Base-by-base conservation (phyloP, 2,888 invertebrate species). In the Euproctis similis region DNA sequence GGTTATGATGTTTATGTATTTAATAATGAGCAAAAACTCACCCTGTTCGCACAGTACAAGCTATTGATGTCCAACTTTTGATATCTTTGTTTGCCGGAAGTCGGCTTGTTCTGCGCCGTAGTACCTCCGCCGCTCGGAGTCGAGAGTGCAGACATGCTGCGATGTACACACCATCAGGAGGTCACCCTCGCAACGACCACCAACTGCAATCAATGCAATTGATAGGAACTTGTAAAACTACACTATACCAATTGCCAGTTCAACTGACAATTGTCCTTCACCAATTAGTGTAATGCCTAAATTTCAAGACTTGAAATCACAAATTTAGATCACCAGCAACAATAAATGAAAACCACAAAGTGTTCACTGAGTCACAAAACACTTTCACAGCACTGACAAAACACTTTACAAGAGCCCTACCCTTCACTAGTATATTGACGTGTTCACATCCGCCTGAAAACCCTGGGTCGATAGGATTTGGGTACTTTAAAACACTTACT, bases 61-160 rank as follows among this genome's bases (percentile, higher is more conserved):
- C 90, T 96, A 92, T 97, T 97, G 90, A 97, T 97, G 89, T 97
- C 96, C 88, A 97, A 90, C 77, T 96, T 93, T 86, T 95, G 94
- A 89, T 90, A 97, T 89, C 96, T 97, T 86, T 93, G 91, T 90
- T 96, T 97, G 88, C 91, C 91, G 74, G 85, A 75, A 77, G 82
- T 80, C 73, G 84, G 81, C 81, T 84, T 85, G 78, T 73, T 77
- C 77, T 84, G 84, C 81, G 82, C 76, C 78, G 84, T 80, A 78
- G 75, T 81, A 53, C 81, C 82, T 74, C 85, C 85, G 82, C 85
- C 85, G 81, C 85, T 74, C 91, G 91, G 90, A 91, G 94, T 93
- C 87, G 94, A 92, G 91, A 92, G 90, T 92, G 94, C 92, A 92
- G 94, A 94, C 95, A 95, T 95, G 90, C 93, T 95, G 94, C 92